Percentiles rank a stretch among this genome's conserved stretches.
These are phyloP conservation scores for Himalopsyche japonica DNA, from an alignment of 2,888 invertebrate species.

Conservation along the genomic window DNA sequence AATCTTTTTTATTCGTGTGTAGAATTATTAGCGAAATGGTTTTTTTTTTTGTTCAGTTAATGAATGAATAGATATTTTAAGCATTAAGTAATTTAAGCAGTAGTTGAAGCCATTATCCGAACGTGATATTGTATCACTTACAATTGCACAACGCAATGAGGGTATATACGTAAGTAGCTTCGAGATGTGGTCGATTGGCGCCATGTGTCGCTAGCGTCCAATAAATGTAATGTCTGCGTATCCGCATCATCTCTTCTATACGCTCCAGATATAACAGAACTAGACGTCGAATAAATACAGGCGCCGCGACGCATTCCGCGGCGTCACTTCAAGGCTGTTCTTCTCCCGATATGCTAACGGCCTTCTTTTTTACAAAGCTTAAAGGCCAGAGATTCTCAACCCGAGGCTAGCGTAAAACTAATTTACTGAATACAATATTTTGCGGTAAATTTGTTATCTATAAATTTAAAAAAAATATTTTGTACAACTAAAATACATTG, in stretches of 20 bases:
- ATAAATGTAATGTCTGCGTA: neutral
- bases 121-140: neutral
- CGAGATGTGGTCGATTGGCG: neutral
- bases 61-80: too few species aligned
- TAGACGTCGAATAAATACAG: neutral
- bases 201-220: neutral
- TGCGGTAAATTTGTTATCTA: too few species aligned
- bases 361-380: neutral
- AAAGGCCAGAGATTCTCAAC: neutral
- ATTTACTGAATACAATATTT: too few species aligned
- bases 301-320: neutral
- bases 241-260: neutral
- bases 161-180: neutral
- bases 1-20: too few species aligned
- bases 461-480: too few species aligned
- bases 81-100: too few species aligned
- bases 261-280: neutral
- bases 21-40: too few species aligned
- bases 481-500: too few species aligned
- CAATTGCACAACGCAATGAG: neutral
- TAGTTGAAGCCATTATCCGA: neutral
- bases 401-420: neutral
- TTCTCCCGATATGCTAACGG: neutral
- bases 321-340: neutral
- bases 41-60: too few species aligned